Evolutionary conservation across 1,140 invertebrate genomes (phyloP), one percentile per base, ranked within the genome.

Genomic region (Aphelenchoides besseyi): DNA sequence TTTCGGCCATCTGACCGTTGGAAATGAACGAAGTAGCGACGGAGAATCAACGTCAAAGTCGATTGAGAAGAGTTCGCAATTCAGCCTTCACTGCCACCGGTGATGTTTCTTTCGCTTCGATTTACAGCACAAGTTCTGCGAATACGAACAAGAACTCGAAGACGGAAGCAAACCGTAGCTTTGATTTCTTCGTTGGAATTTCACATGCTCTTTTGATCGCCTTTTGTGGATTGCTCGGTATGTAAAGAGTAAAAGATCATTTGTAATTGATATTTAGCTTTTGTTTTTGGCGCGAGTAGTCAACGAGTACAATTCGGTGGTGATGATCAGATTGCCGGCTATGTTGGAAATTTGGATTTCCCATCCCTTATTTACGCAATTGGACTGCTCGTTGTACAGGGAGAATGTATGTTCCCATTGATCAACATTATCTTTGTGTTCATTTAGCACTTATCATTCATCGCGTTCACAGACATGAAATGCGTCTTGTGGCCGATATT

Each of bases 391-490:
- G 37, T 74, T 74, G 30, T 18, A n/a, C 72, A 74, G 37, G 72
- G 72, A 23, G 72, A 74, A 75, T 61, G 71, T 73, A 73, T 36
- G 41, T 18, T 23, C 8, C n/a, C 30, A 2, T 26, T 36, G 28
- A 8, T 23, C 26, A 35, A 1, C 66, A n/a, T 35, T n/a, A 74
- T 73, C 32, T 23, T 18, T 18, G 1, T 2, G 2, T 30, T 55
- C 0, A n/a, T 74, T 73, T 66, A 73, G 71, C 54, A 9, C 35
- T 74, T 9, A 29, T 74, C 32, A 32, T 35, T 26, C 69, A 66
- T 9, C 72, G 72, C 0, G 41, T 74, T 29, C 37, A 74, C 33
- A 57, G 72, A 26, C 72, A 74, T 54, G 72, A 74, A 68, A n/a
- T 33, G 8, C 53, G 62, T 18, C 32, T 75, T 23, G 30, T 74